A percentile compares a stretch with the other conserved stretches of the same genome.
phyloP scores from a whole-genome alignment of 2,888 invertebrate genomes.

The Diloba caeruleocephala region DNA sequence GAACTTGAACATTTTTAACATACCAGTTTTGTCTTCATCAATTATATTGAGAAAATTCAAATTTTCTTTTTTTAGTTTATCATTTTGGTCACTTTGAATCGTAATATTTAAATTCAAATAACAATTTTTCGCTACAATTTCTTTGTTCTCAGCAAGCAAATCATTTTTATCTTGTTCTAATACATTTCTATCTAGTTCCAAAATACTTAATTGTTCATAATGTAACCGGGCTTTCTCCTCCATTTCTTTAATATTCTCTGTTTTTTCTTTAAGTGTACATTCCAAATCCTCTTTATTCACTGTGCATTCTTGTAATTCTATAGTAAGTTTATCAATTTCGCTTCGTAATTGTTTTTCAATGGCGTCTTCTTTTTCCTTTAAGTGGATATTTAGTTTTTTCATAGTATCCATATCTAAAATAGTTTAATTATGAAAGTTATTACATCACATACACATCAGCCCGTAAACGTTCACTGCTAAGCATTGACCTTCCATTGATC shows the following conservation, averaged over 20 bases:
- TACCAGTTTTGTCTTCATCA: constrained; percentile 68
- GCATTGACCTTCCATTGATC: no score
- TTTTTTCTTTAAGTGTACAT: constrained; percentile 57
- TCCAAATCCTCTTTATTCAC: constrained; percentile 57
- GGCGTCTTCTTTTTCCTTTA: constrained; percentile 41
- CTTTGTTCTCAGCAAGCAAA: constrained; percentile 11
- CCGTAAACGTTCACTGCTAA: no score
- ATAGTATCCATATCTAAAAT: constrained; percentile 59
- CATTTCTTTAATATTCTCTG: constrained; percentile 57
- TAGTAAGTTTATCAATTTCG: constrained; percentile 48
- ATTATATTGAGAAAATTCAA: constrained; percentile 46
- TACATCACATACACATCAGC: no score
- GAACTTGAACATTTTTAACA: no score
- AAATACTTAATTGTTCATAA: constrained; percentile 46
- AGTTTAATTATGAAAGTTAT: constrained; percentile 1
- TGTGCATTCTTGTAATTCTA: constrained; percentile 46
- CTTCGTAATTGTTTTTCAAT: constrained; percentile 28
- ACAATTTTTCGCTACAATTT: constrained; percentile 10
- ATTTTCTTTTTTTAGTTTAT: constrained; percentile 52
- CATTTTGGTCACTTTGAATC: constrained; percentile 33
- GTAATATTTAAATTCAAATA: constrained; percentile 20
- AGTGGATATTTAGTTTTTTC: constrained; percentile 55
- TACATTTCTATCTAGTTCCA: constrained; percentile 62
- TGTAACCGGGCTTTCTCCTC: constrained; percentile 56
- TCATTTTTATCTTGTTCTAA: constrained; percentile 45